Conservation (phyloP, 2,888 invertebrate species). For the Acrobasis repandana region DNA sequence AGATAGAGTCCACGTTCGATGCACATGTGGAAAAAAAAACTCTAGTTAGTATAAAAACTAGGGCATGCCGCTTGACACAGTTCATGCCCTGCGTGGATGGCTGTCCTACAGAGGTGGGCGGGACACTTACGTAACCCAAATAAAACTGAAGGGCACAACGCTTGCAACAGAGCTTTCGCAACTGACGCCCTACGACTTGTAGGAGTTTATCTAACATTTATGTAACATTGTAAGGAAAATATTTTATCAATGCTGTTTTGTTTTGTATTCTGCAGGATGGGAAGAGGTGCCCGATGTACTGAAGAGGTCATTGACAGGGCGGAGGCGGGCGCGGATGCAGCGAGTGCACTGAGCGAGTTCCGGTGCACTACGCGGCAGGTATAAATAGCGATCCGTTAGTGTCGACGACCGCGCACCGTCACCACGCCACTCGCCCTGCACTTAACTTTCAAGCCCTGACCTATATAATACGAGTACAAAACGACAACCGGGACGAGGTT, state of each 20-base stretch:
- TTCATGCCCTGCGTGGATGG: conserved; percentile 70
- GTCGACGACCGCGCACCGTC: conserved; percentile 77
- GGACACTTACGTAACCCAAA: conserved; percentile 70
- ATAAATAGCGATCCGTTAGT: conserved; percentile 82
- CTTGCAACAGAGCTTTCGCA: conserved; percentile 70
- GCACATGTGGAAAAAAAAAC: conserved; percentile 48
- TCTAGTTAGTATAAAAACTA: conserved; percentile 60
- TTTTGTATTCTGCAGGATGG: conserved; percentile 23
- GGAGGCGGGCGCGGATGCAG: conserved; percentile 74
- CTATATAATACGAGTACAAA: conserved; percentile 56
- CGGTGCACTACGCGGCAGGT: conserved; percentile 80
- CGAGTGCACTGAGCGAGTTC: conserved; percentile 79
- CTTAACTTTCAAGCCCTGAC: conserved; percentile 57
- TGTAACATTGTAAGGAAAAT: neutral
- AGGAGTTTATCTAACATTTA: conserved; percentile 14
- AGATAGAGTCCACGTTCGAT: conserved; percentile 30
- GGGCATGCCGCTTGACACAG: conserved; percentile 74
- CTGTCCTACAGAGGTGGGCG: conserved; percentile 70
- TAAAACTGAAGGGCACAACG: conserved; percentile 74
- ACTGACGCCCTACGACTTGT: conserved; percentile 56
- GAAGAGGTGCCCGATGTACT: conserved; percentile 38
- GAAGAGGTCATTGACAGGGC: conserved; percentile 78
- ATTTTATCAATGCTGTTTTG: neutral
- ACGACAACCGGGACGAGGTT: conserved; percentile 42
- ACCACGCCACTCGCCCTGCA: conserved; percentile 56